Base-by-base conservation (phyloP, 2,113 vertebrate species). In the Oriolus oriolus region DNA sequence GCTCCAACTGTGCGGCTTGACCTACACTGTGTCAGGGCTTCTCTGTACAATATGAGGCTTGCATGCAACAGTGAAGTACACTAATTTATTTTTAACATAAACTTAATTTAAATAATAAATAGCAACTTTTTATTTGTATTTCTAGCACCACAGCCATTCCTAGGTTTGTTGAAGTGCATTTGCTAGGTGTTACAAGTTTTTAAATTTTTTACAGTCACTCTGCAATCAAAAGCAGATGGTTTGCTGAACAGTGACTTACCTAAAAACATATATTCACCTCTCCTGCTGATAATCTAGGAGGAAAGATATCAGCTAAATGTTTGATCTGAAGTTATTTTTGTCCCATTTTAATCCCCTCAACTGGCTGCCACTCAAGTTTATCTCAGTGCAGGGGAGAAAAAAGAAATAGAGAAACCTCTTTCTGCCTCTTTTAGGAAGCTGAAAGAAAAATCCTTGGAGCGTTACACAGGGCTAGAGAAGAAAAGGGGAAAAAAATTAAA, bases 301-400 rank as follows among this genome's bases (percentile, higher is more conserved):
- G 49, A 91, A 89, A 94, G 76, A 78, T 84, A 94, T 11, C 52
- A 78, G 52, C 56, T 75, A 95, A 96, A 89, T 87, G 28, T 90
- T 94, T 95, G 65, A 91, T 92, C 64, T 82, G 69, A 57, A 95
- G 57, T 84, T 93, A 94, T 87, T 95, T 96, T 95, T 79, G 76
- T 92, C 65, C 57, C 13, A 33, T 71, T 94, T 95, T 84, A 95
- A 95, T 96, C 52, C 64, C 47, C 53, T 63, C 53, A 52, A 75
- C 56, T n/a, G n/a, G 12, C 61, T 84, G 80, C 73, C 65, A 61
- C 65, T 94, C 68, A 89, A 42, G 57, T 95, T 84, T 87, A 60
- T 59, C 78, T 96, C 42, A 41, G 33, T 52, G 30, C 28, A 86
- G 37, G 35, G 33, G 19, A 85, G 16, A 68, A 69, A 90, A 87